phyloP scores from a whole-genome alignment of 2,113 vertebrate species.

The Cynopterus brachyotis region DNA sequence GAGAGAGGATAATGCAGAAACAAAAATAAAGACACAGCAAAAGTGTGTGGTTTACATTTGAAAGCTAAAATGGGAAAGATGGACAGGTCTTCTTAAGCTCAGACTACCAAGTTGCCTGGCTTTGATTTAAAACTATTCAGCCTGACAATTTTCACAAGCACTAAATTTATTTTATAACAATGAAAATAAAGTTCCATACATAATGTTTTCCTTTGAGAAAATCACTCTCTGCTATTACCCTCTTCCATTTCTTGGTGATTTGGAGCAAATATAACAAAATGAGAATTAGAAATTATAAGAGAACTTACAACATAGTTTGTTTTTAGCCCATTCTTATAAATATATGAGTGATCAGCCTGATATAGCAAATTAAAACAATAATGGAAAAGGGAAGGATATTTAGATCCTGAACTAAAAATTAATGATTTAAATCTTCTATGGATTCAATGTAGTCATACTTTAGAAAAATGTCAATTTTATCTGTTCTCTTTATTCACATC shows the following conservation, averaged over 20 bases:
- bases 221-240: not conserved
- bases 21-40: not conserved
- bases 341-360: not conserved
- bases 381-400: not conserved
- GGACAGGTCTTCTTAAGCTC: not conserved
- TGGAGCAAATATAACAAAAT: not conserved
- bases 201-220: not conserved
- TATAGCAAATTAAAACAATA: not conserved
- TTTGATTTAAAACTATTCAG: not conserved
- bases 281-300: not conserved
- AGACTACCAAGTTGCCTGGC: not conserved
- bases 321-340: not conserved
- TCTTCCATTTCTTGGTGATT: not conserved
- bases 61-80: not conserved
- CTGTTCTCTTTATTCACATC: not conserved
- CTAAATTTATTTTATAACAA: constrained; percentile 9
- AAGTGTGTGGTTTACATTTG: not conserved
- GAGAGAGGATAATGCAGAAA: not conserved
- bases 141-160: not conserved
- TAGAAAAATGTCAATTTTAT: not conserved
- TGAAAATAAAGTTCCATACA: not conserved
- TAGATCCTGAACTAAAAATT: not conserved
- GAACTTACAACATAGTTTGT: not conserved
- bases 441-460: not conserved
- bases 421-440: not conserved